Conservation (phyloP, 2,888 invertebrate genomes). For the Leptura quadrifasciata region DNA sequence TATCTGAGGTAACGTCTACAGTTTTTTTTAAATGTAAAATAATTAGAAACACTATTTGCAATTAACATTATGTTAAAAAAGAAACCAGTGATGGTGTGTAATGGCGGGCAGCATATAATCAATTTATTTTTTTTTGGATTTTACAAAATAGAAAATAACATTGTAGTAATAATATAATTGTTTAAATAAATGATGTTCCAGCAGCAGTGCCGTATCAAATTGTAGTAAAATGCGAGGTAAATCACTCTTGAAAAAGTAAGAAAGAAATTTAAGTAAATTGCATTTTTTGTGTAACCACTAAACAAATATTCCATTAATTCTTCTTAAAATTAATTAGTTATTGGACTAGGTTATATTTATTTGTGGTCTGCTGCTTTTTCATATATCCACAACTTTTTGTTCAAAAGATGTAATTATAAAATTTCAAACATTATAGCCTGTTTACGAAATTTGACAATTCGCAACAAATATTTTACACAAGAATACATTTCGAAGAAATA, state of each 20-base stretch:
- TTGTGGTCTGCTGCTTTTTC: not conserved
- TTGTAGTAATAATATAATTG: not conserved
- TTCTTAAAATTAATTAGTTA: not conserved
- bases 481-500: too few species aligned
- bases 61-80: not conserved
- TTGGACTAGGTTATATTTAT: not conserved
- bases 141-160: not conserved
- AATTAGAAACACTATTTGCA: not conserved
- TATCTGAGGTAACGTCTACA: too few species aligned
- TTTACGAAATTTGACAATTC: too few species aligned
- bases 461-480: too few species aligned
- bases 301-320: not conserved
- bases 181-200: not conserved
- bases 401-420: not conserved
- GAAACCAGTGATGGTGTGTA: not conserved
- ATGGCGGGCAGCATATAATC: not conserved
- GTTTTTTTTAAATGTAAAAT: not conserved
- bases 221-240: too few species aligned
- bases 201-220: not conserved
- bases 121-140: not conserved
- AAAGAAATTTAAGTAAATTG: not conserved
- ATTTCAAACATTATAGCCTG: not conserved
- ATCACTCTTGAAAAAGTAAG: not conserved
- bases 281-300: too few species aligned
- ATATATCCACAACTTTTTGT: not conserved